phyloP scores from a whole-genome alignment of 2,797 vertebrate species.

The Parauchenoglanis ngamensis region DNA sequence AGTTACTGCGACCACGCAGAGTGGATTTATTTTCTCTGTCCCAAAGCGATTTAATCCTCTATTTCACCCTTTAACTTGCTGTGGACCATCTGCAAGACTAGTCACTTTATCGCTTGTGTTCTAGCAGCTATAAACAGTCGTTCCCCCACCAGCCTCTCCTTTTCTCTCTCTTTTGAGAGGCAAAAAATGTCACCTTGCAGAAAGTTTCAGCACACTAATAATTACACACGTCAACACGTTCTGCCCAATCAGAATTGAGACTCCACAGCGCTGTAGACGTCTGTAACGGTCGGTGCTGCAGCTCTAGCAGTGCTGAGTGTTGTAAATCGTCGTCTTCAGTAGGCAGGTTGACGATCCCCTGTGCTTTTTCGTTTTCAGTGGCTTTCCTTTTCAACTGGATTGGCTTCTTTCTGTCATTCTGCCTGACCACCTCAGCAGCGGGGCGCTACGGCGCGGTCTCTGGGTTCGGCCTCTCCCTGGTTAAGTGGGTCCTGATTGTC shows the following conservation, averaged over 20 bases:
- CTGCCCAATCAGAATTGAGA: background rate
- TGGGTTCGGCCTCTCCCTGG: conserved; percentile 95
- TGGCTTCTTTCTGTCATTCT: conserved; percentile 98
- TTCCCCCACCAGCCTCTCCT: background rate
- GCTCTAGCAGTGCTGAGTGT: background rate
- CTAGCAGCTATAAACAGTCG: background rate
- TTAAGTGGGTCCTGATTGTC: conserved; percentile 98
- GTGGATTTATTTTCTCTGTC: background rate
- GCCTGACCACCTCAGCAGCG: conserved; percentile 94
- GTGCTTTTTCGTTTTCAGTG: conserved; percentile 73
- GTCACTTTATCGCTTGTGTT: background rate
- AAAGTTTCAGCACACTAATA: background rate
- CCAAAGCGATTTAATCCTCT: background rate
- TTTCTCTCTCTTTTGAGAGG: background rate
- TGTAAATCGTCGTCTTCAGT: too few species aligned
- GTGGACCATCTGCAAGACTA: background rate
- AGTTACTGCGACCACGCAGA: background rate
- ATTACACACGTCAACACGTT: background rate
- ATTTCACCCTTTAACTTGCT: background rate
- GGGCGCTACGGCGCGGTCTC: conserved; percentile 97
- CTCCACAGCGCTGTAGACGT: background rate
- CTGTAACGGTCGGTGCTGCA: background rate
- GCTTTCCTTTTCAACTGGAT: conserved; percentile 99
- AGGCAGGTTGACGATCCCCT: background rate
- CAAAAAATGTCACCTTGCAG: background rate